Evolutionary conservation across 2,113 vertebrate genomes (phyloP), one percentile per base, ranked within the genome.

Genomic region (Columba livia): DNA sequence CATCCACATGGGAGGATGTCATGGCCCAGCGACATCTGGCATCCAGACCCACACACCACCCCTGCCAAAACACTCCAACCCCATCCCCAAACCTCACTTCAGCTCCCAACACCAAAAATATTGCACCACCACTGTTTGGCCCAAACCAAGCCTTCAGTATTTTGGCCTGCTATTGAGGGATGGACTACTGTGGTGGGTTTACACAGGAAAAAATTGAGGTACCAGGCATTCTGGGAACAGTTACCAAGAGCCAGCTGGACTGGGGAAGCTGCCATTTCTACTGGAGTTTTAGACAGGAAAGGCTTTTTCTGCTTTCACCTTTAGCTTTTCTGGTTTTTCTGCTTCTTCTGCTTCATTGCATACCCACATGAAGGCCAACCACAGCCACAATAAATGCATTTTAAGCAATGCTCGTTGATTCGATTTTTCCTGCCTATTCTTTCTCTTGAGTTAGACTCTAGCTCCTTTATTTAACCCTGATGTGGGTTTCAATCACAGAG

Each of bases 1-100:
- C 31, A 28, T 25, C 29, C 7, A 40, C 1, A 0, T 5, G 7
- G 50, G n/a, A 90, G 34, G 40, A 44, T 4, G 3, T 26, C 0
- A 0, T 32, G 42, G 19, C 20, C 28, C 44, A 20, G 25, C 67
- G 73, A 56, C 32, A 19, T 28, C 50, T 75, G 65, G 13, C 42
- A 24, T 19, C 10, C 12, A 42, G 15, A 91, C 47, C 16, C 17
- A 12, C 6, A 25, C 28, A 15, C 29, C 29, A 58, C 7, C 17
- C 12, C 62, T 61, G 51, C 26, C 5, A 9, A 80, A 73, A 15
- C 51, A 21, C 26, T 57, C 31, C 6, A 8, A 15, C 6, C 21
- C 18, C 25, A 36, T 91, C 66, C 40, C n/a, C 57, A 87, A 84
- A 79, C 15, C 3, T 47, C 29, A 21, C 17, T 62, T 81, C 70